phyloP scores from a whole-genome alignment of 1,140 invertebrate genomes.

The Colletes latitarsis region DNA sequence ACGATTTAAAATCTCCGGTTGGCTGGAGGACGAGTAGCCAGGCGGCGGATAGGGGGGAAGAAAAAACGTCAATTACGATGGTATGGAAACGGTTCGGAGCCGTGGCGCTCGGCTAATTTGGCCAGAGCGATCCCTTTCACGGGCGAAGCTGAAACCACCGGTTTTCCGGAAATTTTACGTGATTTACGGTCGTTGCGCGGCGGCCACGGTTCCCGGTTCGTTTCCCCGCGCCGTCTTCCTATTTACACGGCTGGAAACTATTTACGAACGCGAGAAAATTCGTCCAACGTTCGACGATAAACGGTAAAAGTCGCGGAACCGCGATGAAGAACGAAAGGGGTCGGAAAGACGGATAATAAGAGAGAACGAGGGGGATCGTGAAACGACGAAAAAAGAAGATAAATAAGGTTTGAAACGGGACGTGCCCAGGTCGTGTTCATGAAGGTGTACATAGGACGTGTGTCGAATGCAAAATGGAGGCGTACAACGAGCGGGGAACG shows the following conservation, averaged over 20 bases:
- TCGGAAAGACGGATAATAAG: slow-evolving; percentile 5
- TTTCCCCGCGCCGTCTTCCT: background rate
- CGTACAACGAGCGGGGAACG: background rate
- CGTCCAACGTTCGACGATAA: background rate
- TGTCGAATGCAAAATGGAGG: slow-evolving; percentile 34
- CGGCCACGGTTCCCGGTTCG: background rate
- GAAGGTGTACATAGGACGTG: slow-evolving; percentile 3
- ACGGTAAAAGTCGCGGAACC: background rate
- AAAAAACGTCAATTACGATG: slow-evolving; percentile 15
- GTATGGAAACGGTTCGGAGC: background rate
- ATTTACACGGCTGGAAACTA: slow-evolving; percentile 34
- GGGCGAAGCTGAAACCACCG: background rate
- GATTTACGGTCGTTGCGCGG: slow-evolving; percentile 10
- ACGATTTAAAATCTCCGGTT: slow-evolving; percentile 12
- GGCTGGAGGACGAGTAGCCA: background rate
- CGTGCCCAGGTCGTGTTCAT: background rate
- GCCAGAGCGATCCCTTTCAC: background rate
- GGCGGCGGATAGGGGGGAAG: background rate
- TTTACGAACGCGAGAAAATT: slow-evolving; percentile 25
- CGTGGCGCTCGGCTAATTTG: slow-evolving; percentile 2
- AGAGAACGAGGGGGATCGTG: background rate
- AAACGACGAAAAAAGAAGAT: too few relatives aligned
- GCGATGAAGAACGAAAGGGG: background rate
- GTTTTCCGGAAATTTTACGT: slow-evolving; percentile 13
- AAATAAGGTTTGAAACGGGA: background rate